Conservation (phyloP, 2,113 vertebrate species). For the Lanius collurio region DNA sequence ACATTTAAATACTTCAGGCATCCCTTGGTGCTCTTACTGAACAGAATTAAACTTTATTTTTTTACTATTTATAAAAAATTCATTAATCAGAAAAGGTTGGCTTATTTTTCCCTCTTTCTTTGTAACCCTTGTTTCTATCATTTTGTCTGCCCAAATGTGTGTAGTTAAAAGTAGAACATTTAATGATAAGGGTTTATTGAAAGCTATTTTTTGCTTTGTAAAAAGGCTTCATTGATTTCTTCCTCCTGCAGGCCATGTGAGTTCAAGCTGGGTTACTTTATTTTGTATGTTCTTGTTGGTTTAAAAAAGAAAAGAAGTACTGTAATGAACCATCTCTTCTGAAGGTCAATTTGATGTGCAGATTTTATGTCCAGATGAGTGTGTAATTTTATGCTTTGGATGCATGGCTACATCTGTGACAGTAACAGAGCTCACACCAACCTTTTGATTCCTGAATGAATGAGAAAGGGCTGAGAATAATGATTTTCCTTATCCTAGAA, state of each 20-base stretch:
- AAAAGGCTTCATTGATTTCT: not conserved
- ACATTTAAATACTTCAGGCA: not conserved
- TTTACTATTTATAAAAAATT: not conserved
- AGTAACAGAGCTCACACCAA: not conserved
- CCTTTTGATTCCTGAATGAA: not conserved
- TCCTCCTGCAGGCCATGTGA: not conserved
- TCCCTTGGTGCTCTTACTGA: not conserved
- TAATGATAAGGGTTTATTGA: not conserved
- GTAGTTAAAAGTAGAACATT: not conserved
- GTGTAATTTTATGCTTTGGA: not conserved
- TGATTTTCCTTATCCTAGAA: not conserved
- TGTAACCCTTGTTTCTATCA: not conserved
- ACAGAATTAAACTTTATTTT: not conserved
- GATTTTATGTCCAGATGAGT: not conserved
- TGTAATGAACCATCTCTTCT: not conserved
- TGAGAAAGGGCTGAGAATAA: not conserved
- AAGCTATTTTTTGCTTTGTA: not conserved
- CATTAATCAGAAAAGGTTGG: not conserved
- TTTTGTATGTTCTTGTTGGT: not conserved
- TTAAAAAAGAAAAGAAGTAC: not conserved
- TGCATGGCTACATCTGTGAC: not conserved
- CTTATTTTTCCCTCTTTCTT: not conserved
- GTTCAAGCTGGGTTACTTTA: not conserved
- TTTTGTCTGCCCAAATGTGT: not conserved
- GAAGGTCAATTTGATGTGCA: not conserved